Conservation (phyloP, 1,140 invertebrate genomes). For the Drosophila lacertosa region DNA sequence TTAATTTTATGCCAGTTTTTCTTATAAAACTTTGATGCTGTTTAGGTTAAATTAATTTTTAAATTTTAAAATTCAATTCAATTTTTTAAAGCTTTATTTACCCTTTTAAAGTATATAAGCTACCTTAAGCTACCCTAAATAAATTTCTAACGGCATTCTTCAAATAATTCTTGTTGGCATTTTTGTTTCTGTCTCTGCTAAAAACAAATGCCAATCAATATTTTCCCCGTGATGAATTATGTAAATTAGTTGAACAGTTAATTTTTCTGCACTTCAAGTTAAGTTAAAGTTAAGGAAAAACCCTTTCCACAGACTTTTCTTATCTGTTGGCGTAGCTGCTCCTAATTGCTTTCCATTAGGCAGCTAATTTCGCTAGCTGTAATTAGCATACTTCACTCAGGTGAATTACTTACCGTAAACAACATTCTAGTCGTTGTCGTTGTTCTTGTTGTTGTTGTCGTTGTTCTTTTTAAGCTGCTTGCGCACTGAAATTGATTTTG, state of each 20-base stretch:
- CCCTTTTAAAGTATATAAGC: too few relatives aligned
- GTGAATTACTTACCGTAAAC: conserved; percentile 29
- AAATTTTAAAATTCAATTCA: too few relatives aligned
- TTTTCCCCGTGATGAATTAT: conserved; percentile 22
- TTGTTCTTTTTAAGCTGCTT: conserved; percentile 24
- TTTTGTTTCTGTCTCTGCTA: conserved; percentile 7
- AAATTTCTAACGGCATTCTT: background rate
- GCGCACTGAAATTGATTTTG: conserved; percentile 69
- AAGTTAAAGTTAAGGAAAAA: background rate
- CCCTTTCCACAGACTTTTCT: conserved; percentile 19
- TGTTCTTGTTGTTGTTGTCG: conserved; percentile 21
- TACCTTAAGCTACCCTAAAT: background rate
- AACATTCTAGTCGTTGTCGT: conserved; percentile 20
- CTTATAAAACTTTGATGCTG: too few relatives aligned
- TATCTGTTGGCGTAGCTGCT: conserved; percentile 41
- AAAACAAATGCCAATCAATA: conserved; percentile 33
- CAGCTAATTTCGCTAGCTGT: conserved; percentile 38
- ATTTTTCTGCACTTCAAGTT: conserved; percentile 11
- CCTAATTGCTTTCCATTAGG: conserved; percentile 67
- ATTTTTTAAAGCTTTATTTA: too few relatives aligned
- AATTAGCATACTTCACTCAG: conserved; percentile 61
- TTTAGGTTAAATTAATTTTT: too few relatives aligned
- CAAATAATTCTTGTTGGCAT: conserved; percentile 31
- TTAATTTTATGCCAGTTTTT: too few relatives aligned
- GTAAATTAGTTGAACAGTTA: conserved; percentile 52